Percentiles rank a stretch among this genome's conserved stretches.
Conservation (phyloP, 2,888 invertebrate genomes). For the Aspidiotus rigidus region DNA sequence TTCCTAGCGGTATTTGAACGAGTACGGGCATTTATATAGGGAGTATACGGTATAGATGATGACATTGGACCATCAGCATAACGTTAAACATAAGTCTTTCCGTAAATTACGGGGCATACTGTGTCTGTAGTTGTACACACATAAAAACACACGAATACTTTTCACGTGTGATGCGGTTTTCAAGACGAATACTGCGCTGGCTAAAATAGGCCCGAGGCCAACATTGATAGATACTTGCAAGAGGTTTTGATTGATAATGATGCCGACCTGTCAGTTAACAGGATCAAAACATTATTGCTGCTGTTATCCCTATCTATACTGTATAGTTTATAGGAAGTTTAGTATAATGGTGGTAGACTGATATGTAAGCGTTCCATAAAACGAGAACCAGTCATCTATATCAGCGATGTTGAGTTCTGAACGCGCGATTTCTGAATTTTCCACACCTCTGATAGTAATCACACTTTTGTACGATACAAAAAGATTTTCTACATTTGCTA, state of each 20-base stretch:
- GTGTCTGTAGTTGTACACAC: neutral
- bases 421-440: too few relatives aligned
- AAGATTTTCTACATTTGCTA: too few relatives aligned
- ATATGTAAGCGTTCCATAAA: too few relatives aligned
- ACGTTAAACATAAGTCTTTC: conserved; percentile 32
- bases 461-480: too few relatives aligned
- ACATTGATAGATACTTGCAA: conserved; percentile 30
- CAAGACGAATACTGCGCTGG: conserved; percentile 9
- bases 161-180: neutral
- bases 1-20: neutral
- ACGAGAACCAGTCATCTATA: too few relatives aligned
- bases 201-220: conserved; percentile 14
- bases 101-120: conserved; percentile 31
- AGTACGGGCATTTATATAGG: too few relatives aligned
- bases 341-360: too few relatives aligned
- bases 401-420: too few relatives aligned
- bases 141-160: too few relatives aligned
- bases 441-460: too few relatives aligned
- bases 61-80: conserved; percentile 26
- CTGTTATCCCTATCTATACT: too few relatives aligned
- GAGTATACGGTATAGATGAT: conserved; percentile 18
- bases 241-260: conserved; percentile 33
- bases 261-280: conserved; percentile 33
- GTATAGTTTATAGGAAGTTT: too few relatives aligned
- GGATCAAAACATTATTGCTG: conserved; percentile 21